These are phyloP conservation scores for Anthoscopus minutus DNA, from an alignment of 2,113 vertebrate genomes.

Conservation along the genomic window DNA sequence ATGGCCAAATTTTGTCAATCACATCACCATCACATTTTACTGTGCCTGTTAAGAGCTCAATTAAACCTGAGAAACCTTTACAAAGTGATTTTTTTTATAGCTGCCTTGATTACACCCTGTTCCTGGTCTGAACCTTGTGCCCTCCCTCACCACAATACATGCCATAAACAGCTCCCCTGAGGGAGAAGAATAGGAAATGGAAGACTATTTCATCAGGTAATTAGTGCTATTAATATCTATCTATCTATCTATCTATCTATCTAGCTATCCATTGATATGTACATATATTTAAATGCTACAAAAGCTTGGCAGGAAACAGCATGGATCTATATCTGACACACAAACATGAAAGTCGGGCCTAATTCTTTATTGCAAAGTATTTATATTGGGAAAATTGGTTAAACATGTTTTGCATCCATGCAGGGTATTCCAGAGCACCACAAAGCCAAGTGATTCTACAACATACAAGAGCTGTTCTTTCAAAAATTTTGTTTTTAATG, in stretches of 20 bases:
- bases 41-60: neutral
- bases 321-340: neutral
- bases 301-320: neutral
- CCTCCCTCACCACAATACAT: accelerated
- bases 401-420: neutral
- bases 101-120: neutral
- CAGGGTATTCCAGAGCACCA: neutral
- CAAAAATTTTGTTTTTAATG: neutral
- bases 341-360: neutral
- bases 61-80: constrained; percentile 12
- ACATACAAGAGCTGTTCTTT: neutral
- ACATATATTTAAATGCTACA: neutral
- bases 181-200: neutral
- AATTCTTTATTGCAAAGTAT: neutral
- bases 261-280: too few species aligned
- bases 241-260: neutral
- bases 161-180: neutral
- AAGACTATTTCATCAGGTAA: neutral
- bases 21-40: neutral
- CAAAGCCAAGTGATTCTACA: neutral
- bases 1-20: neutral
- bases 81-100: neutral
- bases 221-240: neutral
- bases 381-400: neutral
- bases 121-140: neutral